Conservation (phyloP, 2,113 vertebrate genomes). For the Sapayoa aenigma region DNA sequence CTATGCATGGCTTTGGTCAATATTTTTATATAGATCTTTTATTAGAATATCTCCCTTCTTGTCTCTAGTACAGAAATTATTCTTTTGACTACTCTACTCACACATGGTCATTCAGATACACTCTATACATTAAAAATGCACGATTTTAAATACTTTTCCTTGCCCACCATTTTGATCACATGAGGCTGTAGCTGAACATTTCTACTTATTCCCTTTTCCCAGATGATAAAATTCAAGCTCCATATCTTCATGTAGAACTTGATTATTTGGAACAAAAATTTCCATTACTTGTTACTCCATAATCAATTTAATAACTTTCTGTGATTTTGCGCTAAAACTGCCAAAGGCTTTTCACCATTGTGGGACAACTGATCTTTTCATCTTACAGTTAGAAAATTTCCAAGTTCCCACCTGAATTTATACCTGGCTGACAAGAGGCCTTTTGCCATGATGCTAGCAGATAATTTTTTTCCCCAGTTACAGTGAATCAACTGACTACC, state of each 20-base stretch:
- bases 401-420: neutral
- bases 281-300: neutral
- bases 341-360: neutral
- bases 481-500: neutral
- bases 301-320: neutral
- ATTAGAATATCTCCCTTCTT: neutral
- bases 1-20: neutral
- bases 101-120: neutral
- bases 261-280: neutral
- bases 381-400: neutral
- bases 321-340: neutral
- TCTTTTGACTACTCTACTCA: neutral
- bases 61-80: neutral
- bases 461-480: neutral
- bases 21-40: neutral
- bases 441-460: neutral
- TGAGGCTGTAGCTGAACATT: neutral
- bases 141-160: neutral
- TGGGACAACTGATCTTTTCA: neutral
- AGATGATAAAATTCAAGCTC: neutral
- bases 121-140: neutral
- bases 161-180: neutral
- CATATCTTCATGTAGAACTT: neutral
- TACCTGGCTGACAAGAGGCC: neutral
- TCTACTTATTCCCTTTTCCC: neutral